phyloP scores from a whole-genome alignment of 2,888 invertebrate species.

The Caenorhabditis uteleia region DNA sequence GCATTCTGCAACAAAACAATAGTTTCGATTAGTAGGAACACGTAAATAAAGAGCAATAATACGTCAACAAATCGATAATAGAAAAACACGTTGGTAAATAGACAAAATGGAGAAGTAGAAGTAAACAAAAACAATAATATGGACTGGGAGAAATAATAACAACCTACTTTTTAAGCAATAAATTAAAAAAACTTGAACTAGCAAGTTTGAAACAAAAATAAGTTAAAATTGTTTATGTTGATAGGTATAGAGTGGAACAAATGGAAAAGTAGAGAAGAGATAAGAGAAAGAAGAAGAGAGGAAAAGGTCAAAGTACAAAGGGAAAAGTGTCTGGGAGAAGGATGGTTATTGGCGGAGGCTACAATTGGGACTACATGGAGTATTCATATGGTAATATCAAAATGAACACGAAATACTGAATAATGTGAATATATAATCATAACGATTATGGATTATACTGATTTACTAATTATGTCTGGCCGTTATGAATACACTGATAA shows the following conservation, averaged over 20 bases:
- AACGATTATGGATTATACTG: no score
- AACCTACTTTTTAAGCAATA: no score
- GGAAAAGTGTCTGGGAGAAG: conserved; percentile 7
- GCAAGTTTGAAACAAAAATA: neutral
- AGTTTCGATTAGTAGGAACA: neutral
- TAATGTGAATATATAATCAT: no score
- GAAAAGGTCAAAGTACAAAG: conserved; percentile 29
- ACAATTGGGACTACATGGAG: no score
- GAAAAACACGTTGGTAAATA: conserved; percentile 1
- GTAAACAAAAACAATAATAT: neutral
- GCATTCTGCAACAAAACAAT: conserved; percentile 13
- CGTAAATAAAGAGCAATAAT: neutral
- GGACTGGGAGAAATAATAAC: no score
- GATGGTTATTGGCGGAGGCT: no score
- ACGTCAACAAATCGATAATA: neutral
- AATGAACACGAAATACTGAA: neutral
- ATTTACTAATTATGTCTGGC: no score
- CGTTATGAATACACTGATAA: no score
- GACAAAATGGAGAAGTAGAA: neutral
- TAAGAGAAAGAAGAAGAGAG: conserved; percentile 12
- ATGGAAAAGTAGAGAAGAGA: conserved; percentile 7
- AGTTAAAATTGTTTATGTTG: neutral
- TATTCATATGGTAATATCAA: no score
- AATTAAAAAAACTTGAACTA: no score
- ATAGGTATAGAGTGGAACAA: neutral